phyloP scores from a whole-genome alignment of 2,888 invertebrate species.

The Aleiodes alternator region DNA sequence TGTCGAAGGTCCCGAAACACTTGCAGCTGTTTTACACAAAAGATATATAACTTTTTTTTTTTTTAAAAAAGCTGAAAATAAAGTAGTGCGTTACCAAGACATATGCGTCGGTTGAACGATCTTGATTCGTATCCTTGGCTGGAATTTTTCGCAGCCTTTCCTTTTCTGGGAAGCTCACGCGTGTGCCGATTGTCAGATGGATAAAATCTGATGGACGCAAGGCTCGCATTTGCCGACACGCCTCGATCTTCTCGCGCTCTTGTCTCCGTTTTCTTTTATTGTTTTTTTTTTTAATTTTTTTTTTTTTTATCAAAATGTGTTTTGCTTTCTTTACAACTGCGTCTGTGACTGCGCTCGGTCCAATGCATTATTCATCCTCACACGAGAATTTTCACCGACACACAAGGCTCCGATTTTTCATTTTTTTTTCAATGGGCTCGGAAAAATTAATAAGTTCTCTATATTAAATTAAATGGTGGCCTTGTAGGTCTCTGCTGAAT shows the following conservation, averaged over 20 bases:
- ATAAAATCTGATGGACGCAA: slow-evolving; percentile 63
- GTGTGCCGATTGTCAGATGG: slow-evolving; percentile 60
- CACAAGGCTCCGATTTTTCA: slow-evolving; percentile 36
- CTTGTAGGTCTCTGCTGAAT: too few species aligned
- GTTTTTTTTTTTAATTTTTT: not conserved
- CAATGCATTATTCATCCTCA: slow-evolving; percentile 55
- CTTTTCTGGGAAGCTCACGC: slow-evolving; percentile 61
- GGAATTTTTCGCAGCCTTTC: slow-evolving; percentile 66
- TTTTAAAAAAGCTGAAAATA: slow-evolving; percentile 6
- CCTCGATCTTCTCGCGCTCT: slow-evolving; percentile 20
- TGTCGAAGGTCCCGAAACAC: slow-evolving; percentile 6
- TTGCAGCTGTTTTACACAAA: not conserved
- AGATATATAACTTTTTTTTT: not conserved
- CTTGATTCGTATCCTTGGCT: slow-evolving; percentile 62
- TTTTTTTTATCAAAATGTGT: not conserved
- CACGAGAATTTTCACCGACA: slow-evolving; percentile 44
- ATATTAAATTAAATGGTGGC: too few species aligned
- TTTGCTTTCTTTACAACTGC: not conserved
- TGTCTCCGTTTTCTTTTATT: not conserved
- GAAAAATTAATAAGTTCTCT: too few species aligned
- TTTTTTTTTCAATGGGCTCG: too few species aligned
- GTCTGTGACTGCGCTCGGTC: not conserved
- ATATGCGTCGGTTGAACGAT: slow-evolving; percentile 57
- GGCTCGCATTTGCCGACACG: slow-evolving; percentile 42
- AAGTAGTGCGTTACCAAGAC: slow-evolving; percentile 21